Evolutionary conservation across 2,113 vertebrate genomes (phyloP).

Genomic region (Nycticebus coucang): DNA sequence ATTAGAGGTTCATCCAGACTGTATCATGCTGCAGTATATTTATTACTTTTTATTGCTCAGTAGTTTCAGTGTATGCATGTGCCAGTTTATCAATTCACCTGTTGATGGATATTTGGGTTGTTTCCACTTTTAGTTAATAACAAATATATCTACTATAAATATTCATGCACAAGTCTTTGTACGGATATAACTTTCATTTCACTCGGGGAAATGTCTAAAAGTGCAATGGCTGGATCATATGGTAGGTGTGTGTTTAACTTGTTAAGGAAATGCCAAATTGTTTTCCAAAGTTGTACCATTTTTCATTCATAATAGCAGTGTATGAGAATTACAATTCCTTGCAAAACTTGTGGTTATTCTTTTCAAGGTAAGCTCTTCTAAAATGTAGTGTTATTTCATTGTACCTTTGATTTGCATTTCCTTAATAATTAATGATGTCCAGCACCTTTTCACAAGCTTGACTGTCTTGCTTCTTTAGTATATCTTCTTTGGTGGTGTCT

Average conservation of each 20-base stretch:
- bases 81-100: background rate
- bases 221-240: background rate
- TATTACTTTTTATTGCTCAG: background rate
- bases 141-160: background rate
- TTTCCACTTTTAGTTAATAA: background rate
- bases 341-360: background rate
- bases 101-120: background rate
- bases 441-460: background rate
- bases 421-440: background rate
- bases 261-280: background rate
- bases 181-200: no score
- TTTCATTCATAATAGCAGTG: background rate
- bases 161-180: background rate
- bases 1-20: background rate
- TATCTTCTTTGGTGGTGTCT: background rate
- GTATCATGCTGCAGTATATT: background rate
- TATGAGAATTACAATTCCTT: background rate
- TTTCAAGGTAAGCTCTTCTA: background rate
- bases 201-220: background rate
- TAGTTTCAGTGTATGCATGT: no score
- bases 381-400: background rate
- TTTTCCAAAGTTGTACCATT: background rate
- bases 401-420: background rate
- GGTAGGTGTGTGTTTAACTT: background rate
- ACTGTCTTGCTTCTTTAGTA: background rate